Base-by-base conservation (phyloP, 2,888 invertebrate genomes). In the Plemyria rubiginata region DNA sequence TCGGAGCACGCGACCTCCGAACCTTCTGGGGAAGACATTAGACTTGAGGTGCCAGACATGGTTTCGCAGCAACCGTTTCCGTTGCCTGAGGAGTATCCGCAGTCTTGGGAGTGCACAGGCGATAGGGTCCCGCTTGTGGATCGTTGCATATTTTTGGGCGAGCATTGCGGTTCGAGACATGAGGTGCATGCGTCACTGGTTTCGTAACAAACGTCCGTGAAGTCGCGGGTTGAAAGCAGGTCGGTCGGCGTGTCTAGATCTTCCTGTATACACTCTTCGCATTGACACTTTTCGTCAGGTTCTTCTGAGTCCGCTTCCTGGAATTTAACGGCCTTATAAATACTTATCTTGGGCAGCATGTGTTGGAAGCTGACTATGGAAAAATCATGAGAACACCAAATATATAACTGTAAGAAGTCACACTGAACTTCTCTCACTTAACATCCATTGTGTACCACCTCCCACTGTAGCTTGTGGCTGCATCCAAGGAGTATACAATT, bases 1-100 rank as follows among this genome's bases (percentile, higher is more conserved):
- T 98, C 98, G 0, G 96, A 97, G 86, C 97, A 98, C 0, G 97
- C 97, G 57, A 98, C 95, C 81, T 98, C 98, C 0, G 98, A 98
- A 36, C 98, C 97, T 79, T 98, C 98, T 0, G 97, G 97, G 4
- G 97, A 97, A 81, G 97, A 97, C 72, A 96, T 95, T 65, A 96
- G 93, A 71, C 97, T 97, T 22, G 96, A 96, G 54, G 95, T 95
- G 46, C 95, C 93, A 7, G 95, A 95, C 62, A 94, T 94, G 40
- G 95, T 95, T 71, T 94, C 94, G 77, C 94, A 95, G 81, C 94
- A 95, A 53, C 95, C 95, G 60, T 95, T 95, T 78, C 96, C 96
- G 72, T 96, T 95, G 67, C 97, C 98, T 11, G 98, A 98, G 16
- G 97, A 97, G 84, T 98, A 98, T 45, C 98, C 98, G 77, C 96